Evolutionary conservation across 1,140 invertebrate species (phyloP).

Genomic region (Apis mellifera): Amel_HAv3.1 CM009944.2:7598501-7599000

Average conservation of each 20-base stretch:
- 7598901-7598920: slow-evolving; percentile 10
- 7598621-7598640: slow-evolving; percentile 21
- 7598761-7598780: background rate
- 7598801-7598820: background rate
- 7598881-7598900: slow-evolving; percentile 1
- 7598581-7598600: background rate
- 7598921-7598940: background rate
- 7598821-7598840: background rate
- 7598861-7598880: background rate
- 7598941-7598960: background rate
- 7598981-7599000: slow-evolving; percentile 12
- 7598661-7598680: slow-evolving; percentile 4
- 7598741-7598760: background rate
- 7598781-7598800: background rate
- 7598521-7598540: background rate
- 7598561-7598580: background rate
- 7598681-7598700: slow-evolving; percentile 8
- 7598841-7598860: background rate
- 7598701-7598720: background rate
- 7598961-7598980: slow-evolving; percentile 11
- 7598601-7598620: slow-evolving; percentile 33
- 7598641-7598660: slow-evolving; percentile 42
- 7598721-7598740: background rate
- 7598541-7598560: slow-evolving; percentile 31
- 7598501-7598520: background rate